Conservation (phyloP, 2,113 vertebrate genomes). For the Corythoichthys intestinalis region DNA sequence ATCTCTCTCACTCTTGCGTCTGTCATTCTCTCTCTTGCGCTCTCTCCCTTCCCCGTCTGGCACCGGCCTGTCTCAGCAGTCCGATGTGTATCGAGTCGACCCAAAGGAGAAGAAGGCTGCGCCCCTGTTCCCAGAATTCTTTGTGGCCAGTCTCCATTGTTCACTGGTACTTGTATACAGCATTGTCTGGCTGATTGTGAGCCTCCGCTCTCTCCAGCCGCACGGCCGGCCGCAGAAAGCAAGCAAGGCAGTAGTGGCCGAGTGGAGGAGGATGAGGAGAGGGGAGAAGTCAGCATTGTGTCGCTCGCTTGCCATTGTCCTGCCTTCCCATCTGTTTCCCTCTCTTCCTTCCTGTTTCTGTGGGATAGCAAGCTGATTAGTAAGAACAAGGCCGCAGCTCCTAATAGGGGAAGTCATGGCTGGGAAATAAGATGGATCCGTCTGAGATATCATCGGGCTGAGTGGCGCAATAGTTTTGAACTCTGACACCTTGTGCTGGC, state of each 20-base stretch:
- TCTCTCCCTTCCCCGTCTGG: conserved; percentile 41
- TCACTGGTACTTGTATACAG: conserved; percentile 74
- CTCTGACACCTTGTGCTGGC: conserved; percentile 63
- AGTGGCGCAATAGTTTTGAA: conserved; percentile 69
- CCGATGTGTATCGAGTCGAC: conserved; percentile 64
- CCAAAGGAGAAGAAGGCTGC: conserved; percentile 66
- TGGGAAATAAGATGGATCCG: conserved; percentile 60
- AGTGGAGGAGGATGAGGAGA: conserved; percentile 56
- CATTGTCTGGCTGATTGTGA: conserved; percentile 76
- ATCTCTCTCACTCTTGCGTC: conserved; percentile 1
- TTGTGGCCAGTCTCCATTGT: conserved; percentile 72
- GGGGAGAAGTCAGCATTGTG: conserved; percentile 77
- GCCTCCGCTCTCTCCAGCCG: conserved; percentile 58
- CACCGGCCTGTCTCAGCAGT: conserved; percentile 66
- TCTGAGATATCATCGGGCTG: conserved; percentile 64
- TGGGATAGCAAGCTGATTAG: conserved; percentile 64
- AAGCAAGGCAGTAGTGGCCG: conserved; percentile 40
- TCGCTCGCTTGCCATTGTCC: conserved; percentile 63
- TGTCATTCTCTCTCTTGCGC: conserved; percentile 4
- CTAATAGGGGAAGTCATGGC: conserved; percentile 67
- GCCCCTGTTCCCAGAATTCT: conserved; percentile 82
- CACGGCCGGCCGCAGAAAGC: conserved; percentile 41
- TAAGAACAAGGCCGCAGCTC: conserved; percentile 44
- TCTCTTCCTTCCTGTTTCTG: conserved; percentile 79
- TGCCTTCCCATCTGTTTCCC: conserved; percentile 80